Conservation (phyloP, 2,888 invertebrate genomes). For the Uloborus plumipes region DNA sequence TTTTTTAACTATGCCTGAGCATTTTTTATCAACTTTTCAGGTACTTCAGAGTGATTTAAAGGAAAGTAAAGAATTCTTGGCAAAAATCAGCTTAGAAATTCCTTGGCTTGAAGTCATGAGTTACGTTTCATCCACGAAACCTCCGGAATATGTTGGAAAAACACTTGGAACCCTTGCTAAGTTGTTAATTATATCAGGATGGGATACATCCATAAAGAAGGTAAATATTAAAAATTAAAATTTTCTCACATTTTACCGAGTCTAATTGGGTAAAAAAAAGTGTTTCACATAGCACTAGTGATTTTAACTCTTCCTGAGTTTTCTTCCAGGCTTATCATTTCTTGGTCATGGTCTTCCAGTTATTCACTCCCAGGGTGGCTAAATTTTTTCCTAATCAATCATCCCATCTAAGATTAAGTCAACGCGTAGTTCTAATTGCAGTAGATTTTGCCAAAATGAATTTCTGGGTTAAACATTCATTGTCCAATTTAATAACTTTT, state of each 20-base stretch:
- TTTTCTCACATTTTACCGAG: not conserved
- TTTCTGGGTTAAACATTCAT: no score
- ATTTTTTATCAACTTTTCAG: slow-evolving; percentile 12
- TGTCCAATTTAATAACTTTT: no score
- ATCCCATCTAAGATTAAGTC: no score
- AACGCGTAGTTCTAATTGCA: no score
- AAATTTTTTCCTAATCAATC: no score
- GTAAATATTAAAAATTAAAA: slow-evolving; percentile 14
- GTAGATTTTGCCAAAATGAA: no score
- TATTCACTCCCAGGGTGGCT: no score
- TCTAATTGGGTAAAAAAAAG: not conserved
- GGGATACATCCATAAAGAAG: slow-evolving; percentile 23
- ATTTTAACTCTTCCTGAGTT: no score
- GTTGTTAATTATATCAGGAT: slow-evolving; percentile 49
- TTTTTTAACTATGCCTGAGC: not conserved
- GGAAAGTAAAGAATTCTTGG: slow-evolving; percentile 50
- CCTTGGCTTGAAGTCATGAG: slow-evolving; percentile 50
- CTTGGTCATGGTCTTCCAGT: no score
- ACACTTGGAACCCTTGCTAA: slow-evolving; percentile 36
- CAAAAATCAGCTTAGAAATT: slow-evolving; percentile 55
- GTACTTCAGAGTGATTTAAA: slow-evolving; percentile 43
- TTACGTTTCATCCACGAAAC: slow-evolving; percentile 26
- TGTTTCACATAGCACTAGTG: no score
- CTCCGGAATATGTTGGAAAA: slow-evolving; percentile 37
- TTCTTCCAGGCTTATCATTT: no score